These are phyloP conservation scores for Serranus cabrilla DNA, from an alignment of 2,797 vertebrate species.

Conservation along the genomic window DNA sequence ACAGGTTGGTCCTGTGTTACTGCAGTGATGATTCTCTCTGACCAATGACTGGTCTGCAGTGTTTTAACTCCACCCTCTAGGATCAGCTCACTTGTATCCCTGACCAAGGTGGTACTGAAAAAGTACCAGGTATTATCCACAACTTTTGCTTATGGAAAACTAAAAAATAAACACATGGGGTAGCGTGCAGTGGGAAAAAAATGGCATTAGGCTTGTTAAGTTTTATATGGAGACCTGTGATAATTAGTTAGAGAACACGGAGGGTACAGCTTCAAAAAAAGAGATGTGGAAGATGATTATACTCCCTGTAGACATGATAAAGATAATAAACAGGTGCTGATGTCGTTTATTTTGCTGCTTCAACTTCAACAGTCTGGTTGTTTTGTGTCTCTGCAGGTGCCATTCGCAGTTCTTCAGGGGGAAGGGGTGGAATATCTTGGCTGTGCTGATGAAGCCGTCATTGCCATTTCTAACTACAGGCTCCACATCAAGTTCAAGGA, in stretches of 20 bases:
- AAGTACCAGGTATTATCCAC: no score
- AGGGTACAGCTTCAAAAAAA: conserved; percentile 3
- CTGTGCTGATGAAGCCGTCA: conserved; percentile 93
- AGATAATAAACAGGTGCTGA: conserved; percentile 7
- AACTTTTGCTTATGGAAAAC: no score
- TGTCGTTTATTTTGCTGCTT: conserved; percentile 2
- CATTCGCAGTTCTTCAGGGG: conserved; percentile 96
- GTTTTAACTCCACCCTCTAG: no score
- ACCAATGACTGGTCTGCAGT: no score
- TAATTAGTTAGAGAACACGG: not conserved
- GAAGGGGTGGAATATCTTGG: conserved; percentile 98
- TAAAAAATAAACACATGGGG: no score
- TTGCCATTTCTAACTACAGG: conserved; percentile 98
- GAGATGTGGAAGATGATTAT: conserved; percentile 15
- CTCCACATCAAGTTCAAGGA: conserved; percentile 99
- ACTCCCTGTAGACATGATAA: conserved; percentile 9
- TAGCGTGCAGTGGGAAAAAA: no score
- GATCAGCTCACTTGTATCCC: no score
- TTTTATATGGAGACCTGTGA: no score
- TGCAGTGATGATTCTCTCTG: no score
- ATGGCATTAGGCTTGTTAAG: no score
- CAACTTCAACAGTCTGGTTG: conserved; percentile 17
- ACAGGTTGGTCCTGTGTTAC: no score
- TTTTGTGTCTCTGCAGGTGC: conserved; percentile 87
- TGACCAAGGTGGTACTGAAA: no score